Base-by-base conservation (phyloP, 2,888 invertebrate genomes). In the Urechis unicinctus region DNA sequence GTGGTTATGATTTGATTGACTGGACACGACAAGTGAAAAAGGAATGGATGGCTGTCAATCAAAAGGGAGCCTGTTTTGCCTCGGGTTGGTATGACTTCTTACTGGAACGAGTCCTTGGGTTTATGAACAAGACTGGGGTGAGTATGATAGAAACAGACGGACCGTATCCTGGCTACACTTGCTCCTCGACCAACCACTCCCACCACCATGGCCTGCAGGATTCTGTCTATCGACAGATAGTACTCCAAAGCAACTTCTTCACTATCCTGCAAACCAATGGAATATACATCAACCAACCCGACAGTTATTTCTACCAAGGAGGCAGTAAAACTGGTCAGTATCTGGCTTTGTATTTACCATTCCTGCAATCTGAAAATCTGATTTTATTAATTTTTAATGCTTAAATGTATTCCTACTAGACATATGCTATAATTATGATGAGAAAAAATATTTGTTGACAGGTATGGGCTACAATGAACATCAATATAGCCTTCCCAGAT, bases 231-330 rank as follows among this genome's bases (percentile, higher is more conserved):
- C n/a, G n/a, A n/a, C 62, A 64, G 36, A 28, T 56, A 36, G 50
- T 53, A 13, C 50, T 60, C 9, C 58, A 58, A 42, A 48, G 47
- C 3, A 42, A 61, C 13, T 60, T 51, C 48, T 61, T 21, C 36
- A 44, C 21, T 2, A 46, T 50, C 13, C 52, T 61, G 22, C 9
- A 51, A 47, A 50, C 52, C 25, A 48, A 45, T 47, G 51, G 49
- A 5, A 50, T 64, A 3, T 64, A 63, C 47, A 59, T 63, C 26
- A 64, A 64, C 45, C 64, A 64, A 48, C 64, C 64, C n/a, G 64
- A 64, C 49, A 43, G 59, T 28, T 64, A 63, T 44, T 64, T 64
- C 54, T 64, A 63, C 28, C 53, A 64, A 29, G 64, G 64, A 3
- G 64, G 64, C 5, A 57, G 56, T 46, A 63, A 58, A 49, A 61